phyloP scores from a whole-genome alignment of 2,888 invertebrate genomes.

The Lepas anatifera region DNA sequence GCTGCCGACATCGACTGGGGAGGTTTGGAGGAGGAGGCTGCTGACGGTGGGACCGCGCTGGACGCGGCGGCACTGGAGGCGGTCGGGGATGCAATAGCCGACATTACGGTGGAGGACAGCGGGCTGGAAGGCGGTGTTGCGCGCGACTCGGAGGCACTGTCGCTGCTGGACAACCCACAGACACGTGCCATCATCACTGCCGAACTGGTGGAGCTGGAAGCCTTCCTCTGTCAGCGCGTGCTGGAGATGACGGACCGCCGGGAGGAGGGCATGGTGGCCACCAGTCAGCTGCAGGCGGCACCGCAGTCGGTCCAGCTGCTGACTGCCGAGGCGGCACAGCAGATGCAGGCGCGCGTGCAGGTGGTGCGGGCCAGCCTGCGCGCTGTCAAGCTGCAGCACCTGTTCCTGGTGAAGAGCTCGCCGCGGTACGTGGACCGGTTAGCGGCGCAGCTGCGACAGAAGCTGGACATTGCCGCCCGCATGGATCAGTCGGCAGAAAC shows the following conservation, averaged over 20 bases:
- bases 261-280: constrained; percentile 35
- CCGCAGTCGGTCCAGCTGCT: constrained; percentile 51
- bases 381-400: constrained; percentile 37
- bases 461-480: constrained; percentile 60
- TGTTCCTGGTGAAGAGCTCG: constrained; percentile 38
- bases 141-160: constrained; percentile 66
- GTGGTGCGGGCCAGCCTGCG: constrained; percentile 46
- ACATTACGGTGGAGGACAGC: constrained; percentile 53
- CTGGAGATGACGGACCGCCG: constrained; percentile 47
- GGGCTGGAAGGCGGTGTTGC: constrained; percentile 68
- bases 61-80: constrained; percentile 29
- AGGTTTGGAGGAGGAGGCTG: constrained; percentile 13
- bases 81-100: constrained; percentile 50
- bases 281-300: constrained; percentile 47
- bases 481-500: constrained; percentile 48
- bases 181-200: constrained; percentile 70
- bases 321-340: constrained; percentile 47
- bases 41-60: neutral
- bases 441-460: constrained; percentile 60
- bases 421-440: constrained; percentile 66
- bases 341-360: constrained; percentile 52
- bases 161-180: constrained; percentile 68
- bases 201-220: constrained; percentile 77
- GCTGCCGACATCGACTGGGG: constrained; percentile 27
- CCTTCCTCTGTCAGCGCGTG: constrained; percentile 72